Conservation (phyloP, 2,797 vertebrate genomes). For the Enteromius unitaeniatus region DNA sequence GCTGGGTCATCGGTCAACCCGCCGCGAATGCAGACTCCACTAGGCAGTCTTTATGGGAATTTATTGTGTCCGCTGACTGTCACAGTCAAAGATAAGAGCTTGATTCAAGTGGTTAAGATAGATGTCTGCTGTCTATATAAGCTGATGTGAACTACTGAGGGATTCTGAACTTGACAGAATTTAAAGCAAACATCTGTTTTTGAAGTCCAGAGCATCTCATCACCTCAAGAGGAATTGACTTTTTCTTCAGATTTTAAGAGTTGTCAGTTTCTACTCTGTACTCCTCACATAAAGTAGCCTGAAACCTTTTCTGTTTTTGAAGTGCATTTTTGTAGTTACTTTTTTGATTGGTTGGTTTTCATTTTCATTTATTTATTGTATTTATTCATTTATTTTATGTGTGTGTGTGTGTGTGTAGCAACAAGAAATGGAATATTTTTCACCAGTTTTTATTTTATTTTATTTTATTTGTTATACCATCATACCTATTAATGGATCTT, state of each 20-base stretch:
- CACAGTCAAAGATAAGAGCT: conserved; percentile 27
- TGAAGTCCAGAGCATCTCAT: neutral
- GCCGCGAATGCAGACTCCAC: neutral
- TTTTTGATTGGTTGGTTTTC: neutral
- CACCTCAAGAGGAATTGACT: neutral
- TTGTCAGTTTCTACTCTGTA: neutral
- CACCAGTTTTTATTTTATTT: too few relatives aligned
- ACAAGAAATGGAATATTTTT: too few relatives aligned
- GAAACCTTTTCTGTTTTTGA: neutral
- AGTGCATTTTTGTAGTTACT: neutral
- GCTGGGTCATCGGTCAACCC: conserved; percentile 10
- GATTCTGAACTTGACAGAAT: conserved; percentile 7
- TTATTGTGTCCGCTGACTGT: neutral
- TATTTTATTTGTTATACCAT: too few relatives aligned
- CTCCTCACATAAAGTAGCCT: conserved; percentile 8
- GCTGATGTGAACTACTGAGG: neutral
- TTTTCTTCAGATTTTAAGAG: neutral
- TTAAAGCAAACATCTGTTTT: conserved; percentile 53
- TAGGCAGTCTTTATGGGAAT: neutral
- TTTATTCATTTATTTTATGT: too few relatives aligned
- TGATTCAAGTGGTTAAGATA: conserved; percentile 14
- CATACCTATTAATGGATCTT: too few relatives aligned
- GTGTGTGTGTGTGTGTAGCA: too few relatives aligned
- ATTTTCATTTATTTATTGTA: too few relatives aligned
- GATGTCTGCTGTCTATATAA: conserved; percentile 10